Evolutionary conservation across 2,797 vertebrate species (phyloP), one percentile per base, ranked within the genome.

Genomic region (Neosilurus mollespiculum): DNA sequence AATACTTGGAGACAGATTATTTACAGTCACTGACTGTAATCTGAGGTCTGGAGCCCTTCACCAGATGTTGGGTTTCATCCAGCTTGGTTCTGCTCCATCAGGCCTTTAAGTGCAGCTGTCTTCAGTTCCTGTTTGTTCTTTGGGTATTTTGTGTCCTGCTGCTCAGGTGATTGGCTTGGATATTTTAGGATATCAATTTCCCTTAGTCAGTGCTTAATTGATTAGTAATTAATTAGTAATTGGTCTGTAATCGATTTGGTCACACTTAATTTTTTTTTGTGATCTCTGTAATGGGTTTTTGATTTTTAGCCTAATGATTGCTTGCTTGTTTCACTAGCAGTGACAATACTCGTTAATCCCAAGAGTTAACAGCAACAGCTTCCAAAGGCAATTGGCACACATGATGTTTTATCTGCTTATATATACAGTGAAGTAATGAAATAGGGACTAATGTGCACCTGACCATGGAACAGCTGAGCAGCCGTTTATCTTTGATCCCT

Each of bases 241-340:
- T 53, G 30, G 9, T 0, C 30, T 1, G 26, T 56, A 6, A 56
- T 34, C 11, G 15, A 34, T 75, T 58, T 56, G 16, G 6, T 56
- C 15, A 10, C 15, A 11, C 7, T 54, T 54, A 1, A 11, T 54
- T 56, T 56, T 56, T 56, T 56, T 56, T 56, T 56, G 1, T 9
- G 24, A 16, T 16, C 22, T 16, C 8, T 9, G 9, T 56, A 75
- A 20, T 75, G 54, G 37, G 37, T 43, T 43, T 87, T 78, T 79
- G 24, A 80, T 71, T 70, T 83, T 73, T 66, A 77, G 62, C 59
- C 62, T 76, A 76, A 81, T 78, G 66, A 72, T 81, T 11, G 80
- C 79, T 72, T 71, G 85, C 73, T 81, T 71, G 82, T 66, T 81
- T 71, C 64, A 81, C 54, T 81, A 51, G 8, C 24, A 56, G 16